Evolutionary conservation across 1,140 invertebrate genomes (phyloP).

Genomic region (Rhopalosiphum maidis): DNA sequence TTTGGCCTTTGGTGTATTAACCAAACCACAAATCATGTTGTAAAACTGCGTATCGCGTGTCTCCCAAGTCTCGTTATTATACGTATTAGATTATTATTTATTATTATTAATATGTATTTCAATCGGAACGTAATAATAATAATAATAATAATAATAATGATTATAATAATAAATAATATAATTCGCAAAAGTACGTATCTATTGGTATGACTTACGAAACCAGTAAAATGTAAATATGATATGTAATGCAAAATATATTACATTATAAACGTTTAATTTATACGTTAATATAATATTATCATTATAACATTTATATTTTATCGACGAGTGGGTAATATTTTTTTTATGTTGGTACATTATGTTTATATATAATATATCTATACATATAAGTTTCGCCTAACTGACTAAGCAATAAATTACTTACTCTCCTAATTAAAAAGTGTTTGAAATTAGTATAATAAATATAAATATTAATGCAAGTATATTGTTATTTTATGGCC

Average conservation of each 20-base stretch:
- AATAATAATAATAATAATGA: background rate
- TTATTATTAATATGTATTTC: background rate
- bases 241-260: background rate
- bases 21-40: background rate
- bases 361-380: no score
- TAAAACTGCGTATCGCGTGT: background rate
- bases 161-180: background rate
- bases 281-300: background rate
- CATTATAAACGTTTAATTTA: background rate
- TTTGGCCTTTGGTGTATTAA: background rate
- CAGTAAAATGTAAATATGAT: background rate
- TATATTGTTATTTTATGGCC: slow-evolving; percentile 4
- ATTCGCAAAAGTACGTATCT: background rate
- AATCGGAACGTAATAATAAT: background rate
- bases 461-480: background rate
- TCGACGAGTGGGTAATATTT: background rate
- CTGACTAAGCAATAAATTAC: background rate
- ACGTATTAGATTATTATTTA: background rate
- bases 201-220: background rate
- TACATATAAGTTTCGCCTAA: background rate
- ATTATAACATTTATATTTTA: slow-evolving; percentile 13
- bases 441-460: background rate
- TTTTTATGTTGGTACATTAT: background rate
- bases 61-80: background rate
- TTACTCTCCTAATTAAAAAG: background rate